phyloP scores from a whole-genome alignment of 2,113 vertebrate genomes.

The Dissostichus mawsoni region DNA sequence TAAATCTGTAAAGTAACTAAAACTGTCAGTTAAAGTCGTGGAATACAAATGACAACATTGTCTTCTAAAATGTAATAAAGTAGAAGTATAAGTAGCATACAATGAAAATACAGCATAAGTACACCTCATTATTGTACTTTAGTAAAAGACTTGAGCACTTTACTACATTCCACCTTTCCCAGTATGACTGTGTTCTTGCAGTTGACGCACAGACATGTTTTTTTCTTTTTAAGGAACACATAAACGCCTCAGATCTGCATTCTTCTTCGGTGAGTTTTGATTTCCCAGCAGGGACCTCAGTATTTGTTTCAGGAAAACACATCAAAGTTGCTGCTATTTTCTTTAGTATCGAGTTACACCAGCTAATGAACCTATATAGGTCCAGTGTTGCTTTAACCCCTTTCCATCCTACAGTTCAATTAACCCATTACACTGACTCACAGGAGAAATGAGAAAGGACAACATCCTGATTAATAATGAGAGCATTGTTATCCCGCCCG shows the following conservation, averaged over 20 bases:
- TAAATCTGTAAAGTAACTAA: no score
- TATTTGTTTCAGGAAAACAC: slow-evolving; percentile 45
- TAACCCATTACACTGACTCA: slow-evolving; percentile 3
- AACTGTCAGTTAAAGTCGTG: no score
- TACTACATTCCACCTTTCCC: neutral
- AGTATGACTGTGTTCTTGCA: slow-evolving; percentile 10
- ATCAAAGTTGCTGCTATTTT: slow-evolving; percentile 33
- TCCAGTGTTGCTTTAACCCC: slow-evolving; percentile 32
- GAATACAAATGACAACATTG: no score
- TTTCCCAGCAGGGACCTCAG: slow-evolving; percentile 45
- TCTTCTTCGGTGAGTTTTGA: slow-evolving; percentile 26
- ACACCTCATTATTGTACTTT: no score
- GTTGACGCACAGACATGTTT: slow-evolving; percentile 12
- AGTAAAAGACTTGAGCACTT: no score
- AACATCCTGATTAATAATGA: slow-evolving; percentile 49
- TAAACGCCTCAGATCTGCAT: slow-evolving; percentile 2
- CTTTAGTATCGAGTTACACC: slow-evolving; percentile 27
- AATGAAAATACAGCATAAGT: no score
- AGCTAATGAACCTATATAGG: slow-evolving; percentile 43
- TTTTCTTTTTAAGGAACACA: slow-evolving; percentile 12
- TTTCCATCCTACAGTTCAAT: neutral
- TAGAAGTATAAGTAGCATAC: no score
- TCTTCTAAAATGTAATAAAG: no score
- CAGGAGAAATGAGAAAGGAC: slow-evolving; percentile 32
- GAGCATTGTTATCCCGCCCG: neutral